Evolutionary conservation across 2,797 vertebrate genomes (phyloP), one percentile per base, ranked within the genome.

Genomic region (Neosilurus hyrtlii): DNA sequence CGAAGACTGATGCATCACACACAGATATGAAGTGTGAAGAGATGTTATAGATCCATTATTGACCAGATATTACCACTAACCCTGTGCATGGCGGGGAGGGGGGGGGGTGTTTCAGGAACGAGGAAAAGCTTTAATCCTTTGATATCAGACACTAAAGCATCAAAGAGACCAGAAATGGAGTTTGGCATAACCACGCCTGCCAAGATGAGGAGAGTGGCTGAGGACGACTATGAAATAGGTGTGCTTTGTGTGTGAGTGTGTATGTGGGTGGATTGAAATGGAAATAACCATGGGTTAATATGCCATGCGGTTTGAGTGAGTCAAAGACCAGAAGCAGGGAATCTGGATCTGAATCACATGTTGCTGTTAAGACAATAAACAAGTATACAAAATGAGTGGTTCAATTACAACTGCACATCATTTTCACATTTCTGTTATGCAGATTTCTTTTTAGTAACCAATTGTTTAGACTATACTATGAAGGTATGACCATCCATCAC

Each of bases 121-220:
- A 96, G 98, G 91, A 99, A 99, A 93, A 99, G 98, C 91, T 99
- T 99, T 88, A 97, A 99, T 91, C 97, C 99, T 90, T 95, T 99
- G 90, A 97, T 99, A 93, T 98, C 97, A 72, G 97, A 99, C 92
- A 96, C 95, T 84, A 99, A 99, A 94, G 97, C 97, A 93, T 96
- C 97, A 91, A 99, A 99, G 93, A 97, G 98, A 91, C 96, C 98
- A 89, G 98, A 99, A 89, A 95, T 97, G 91, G 98, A 99, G 93
- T 96, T 97, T 7, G 97, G 97, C 82, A 96, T 97, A 93, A 99
- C 97, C 83, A 99, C 98, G 43, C 98, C 98, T 84, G 97, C 97
- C 22, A 99, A 99, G 93, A 99, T 99, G 97, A 96, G 97, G 87
- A 96, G 97, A 85, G 98, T 99, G 89, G 96, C 97, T 82, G 98